Evolutionary conservation across 2,888 invertebrate genomes (phyloP).

Genomic region (Antitype chi): DNA sequence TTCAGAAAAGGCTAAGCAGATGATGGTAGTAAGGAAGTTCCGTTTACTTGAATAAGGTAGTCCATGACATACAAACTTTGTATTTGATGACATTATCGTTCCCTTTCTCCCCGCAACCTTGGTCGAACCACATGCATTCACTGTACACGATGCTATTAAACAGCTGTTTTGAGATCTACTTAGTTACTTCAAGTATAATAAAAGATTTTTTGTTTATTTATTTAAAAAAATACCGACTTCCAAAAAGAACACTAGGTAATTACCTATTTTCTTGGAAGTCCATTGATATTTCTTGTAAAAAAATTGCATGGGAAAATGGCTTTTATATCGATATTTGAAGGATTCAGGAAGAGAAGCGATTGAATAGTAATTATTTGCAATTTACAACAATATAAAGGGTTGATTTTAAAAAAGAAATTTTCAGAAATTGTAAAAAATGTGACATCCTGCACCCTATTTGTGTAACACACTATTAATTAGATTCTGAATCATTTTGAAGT

Average conservation of each 20-base stretch:
- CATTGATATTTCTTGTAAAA: too few species aligned
- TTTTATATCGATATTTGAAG: too few species aligned
- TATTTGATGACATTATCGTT: constrained; percentile 53
- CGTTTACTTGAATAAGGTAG: constrained; percentile 24
- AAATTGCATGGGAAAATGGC: too few species aligned
- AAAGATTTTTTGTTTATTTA: too few species aligned
- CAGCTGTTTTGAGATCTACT: constrained; percentile 21
- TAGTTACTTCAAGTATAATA: neutral
- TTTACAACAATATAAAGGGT: neutral
- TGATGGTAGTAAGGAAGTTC: constrained; percentile 49
- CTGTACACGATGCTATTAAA: constrained; percentile 3
- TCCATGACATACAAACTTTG: constrained; percentile 57
- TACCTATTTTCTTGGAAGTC: too few species aligned
- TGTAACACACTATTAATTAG: too few species aligned
- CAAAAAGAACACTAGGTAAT: too few species aligned
- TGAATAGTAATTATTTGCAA: neutral
- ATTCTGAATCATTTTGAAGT: too few species aligned
- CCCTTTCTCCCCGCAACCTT: constrained; percentile 58
- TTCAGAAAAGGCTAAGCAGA: neutral
- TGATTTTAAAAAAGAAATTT: too few species aligned
- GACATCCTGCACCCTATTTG: neutral
- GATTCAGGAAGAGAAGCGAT: neutral
- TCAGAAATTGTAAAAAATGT: neutral
- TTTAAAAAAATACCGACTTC: too few species aligned
- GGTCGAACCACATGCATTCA: constrained; percentile 29